A percentile compares a stretch with the other conserved stretches of the same genome.
phyloP scores from a whole-genome alignment of 2,797 vertebrate genomes.

The Phalloptychus januarius region DNA sequence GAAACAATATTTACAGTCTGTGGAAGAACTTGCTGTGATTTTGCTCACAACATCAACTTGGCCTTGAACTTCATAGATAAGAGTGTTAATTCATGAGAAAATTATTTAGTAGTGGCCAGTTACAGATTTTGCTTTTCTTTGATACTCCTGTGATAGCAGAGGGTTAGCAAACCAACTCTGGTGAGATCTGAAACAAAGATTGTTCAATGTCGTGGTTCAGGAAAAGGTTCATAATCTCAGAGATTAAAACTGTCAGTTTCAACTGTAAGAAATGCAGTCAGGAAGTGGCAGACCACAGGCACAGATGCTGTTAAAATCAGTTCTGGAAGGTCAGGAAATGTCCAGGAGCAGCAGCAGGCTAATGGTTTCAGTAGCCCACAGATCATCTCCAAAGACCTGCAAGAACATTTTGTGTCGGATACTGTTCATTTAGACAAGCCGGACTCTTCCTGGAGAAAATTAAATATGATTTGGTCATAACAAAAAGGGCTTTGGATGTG shows the following conservation, averaged over 20 bases:
- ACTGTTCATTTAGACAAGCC: background rate
- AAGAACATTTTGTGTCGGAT: background rate
- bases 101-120: background rate
- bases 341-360: background rate
- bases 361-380: background rate
- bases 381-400: background rate
- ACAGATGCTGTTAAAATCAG: background rate
- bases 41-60: background rate
- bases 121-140: background rate
- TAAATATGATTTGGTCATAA: background rate
- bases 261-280: background rate
- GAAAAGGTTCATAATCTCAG: background rate
- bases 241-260: background rate
- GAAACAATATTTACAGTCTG: background rate
- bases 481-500: background rate
- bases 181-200: constrained; percentile 6
- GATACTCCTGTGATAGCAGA: background rate
- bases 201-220: background rate
- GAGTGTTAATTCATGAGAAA: background rate
- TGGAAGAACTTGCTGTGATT: background rate
- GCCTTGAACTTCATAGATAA: background rate
- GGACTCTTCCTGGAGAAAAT: background rate
- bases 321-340: background rate
- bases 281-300: background rate
- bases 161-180: background rate